Percentiles rank a stretch among this genome's conserved stretches.
Evolutionary conservation across 2,888 invertebrate genomes (phyloP).

Genomic region (Rhagophthalmus giganteus): DNA sequence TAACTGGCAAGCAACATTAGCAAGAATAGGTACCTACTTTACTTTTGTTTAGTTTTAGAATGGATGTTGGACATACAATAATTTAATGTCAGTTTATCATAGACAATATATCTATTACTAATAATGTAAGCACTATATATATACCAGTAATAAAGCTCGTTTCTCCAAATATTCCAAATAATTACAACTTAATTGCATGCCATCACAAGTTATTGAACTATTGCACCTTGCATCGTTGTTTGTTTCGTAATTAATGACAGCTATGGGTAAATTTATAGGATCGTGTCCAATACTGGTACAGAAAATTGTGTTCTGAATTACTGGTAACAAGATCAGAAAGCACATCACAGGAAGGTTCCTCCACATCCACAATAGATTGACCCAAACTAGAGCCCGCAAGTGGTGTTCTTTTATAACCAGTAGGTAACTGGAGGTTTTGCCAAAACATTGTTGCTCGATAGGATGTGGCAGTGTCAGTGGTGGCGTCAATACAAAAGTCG

Average conservation of each 20-base stretch:
- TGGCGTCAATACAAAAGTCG: too few species aligned
- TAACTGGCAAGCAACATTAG: too few species aligned
- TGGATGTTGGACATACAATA: too few species aligned
- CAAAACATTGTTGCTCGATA: slow-evolving; percentile 22
- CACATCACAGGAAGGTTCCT: slow-evolving; percentile 80
- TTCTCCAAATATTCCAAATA: slow-evolving; percentile 72
- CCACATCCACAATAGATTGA: slow-evolving; percentile 85
- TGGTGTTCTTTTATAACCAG: slow-evolving; percentile 25
- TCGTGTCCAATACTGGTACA: slow-evolving; percentile 89
- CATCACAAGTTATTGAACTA: slow-evolving; percentile 61
- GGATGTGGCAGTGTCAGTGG: too few species aligned
- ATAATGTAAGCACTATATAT: too few species aligned
- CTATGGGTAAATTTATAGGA: slow-evolving; percentile 74
- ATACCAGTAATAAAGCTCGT: slow-evolving; percentile 68
- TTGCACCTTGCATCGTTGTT: slow-evolving; percentile 42
- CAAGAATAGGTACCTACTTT: too few species aligned
- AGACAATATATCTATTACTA: too few species aligned
- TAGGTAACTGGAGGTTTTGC: slow-evolving; percentile 59
- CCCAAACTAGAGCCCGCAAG: slow-evolving; percentile 84
- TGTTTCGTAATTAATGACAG: slow-evolving; percentile 80
- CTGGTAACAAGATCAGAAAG: slow-evolving; percentile 84
- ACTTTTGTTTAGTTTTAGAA: too few species aligned
- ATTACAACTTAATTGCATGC: slow-evolving; percentile 73
- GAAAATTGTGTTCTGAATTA: slow-evolving; percentile 84
- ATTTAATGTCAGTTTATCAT: too few species aligned